Percentiles rank a stretch among this genome's conserved stretches.
Conservation (phyloP, 2,888 invertebrate genomes). For the Salpingus planirostris region DNA sequence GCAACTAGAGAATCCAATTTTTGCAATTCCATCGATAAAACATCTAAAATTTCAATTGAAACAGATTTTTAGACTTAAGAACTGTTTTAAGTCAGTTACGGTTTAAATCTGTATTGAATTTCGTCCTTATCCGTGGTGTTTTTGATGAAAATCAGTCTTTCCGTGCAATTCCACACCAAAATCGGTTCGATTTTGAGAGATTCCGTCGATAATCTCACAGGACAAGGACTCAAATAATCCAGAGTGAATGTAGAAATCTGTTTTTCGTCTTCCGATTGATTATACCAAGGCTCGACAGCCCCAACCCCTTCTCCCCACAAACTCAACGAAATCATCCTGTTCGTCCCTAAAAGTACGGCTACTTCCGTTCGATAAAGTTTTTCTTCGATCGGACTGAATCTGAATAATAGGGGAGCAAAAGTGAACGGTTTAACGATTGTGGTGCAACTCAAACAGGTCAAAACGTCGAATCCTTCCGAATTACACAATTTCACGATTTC, state of each 20-base stretch:
- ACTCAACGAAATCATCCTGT: no score
- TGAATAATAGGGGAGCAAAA: conserved; percentile 33
- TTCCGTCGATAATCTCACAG: conserved; percentile 33
- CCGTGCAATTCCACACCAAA: conserved; percentile 29
- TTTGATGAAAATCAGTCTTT: conserved; percentile 37
- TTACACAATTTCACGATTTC: conserved; percentile 27
- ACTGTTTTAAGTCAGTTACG: conserved; percentile 28
- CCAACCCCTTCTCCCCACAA: no score
- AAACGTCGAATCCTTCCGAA: conserved; percentile 28
- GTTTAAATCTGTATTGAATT: conserved; percentile 38
- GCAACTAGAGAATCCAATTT: conserved; percentile 24
- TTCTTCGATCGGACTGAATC: conserved; percentile 37
- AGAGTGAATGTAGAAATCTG: no score
- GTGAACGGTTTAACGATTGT: conserved; percentile 27
- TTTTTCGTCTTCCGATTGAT: no score
- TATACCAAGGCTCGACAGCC: no score
- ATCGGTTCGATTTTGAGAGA: conserved; percentile 31
- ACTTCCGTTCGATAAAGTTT: no score
- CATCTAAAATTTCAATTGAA: conserved; percentile 21
- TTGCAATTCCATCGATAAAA: conserved; percentile 26
- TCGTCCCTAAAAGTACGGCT: no score
- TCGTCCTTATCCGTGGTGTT: conserved; percentile 33
- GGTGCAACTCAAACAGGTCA: conserved; percentile 34
- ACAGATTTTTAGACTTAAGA: neutral
- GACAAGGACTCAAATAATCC: no score